Percentiles rank a stretch among this genome's conserved stretches.
phyloP scores from a whole-genome alignment of 2,113 vertebrate species.

The Phalacrocorax pelagicus region DNA sequence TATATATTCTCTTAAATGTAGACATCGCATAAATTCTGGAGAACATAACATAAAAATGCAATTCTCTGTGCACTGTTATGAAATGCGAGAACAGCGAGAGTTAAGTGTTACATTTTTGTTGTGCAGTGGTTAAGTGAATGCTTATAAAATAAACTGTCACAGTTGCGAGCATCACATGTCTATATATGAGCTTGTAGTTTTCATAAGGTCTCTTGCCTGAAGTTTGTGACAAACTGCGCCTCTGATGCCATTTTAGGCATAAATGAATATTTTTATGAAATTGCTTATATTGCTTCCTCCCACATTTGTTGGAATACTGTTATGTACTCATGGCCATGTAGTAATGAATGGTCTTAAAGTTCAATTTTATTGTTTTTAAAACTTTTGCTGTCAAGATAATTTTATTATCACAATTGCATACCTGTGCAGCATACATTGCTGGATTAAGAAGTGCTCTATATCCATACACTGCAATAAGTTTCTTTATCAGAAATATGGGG shows the following conservation, averaged over 20 bases:
- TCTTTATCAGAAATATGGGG: not conserved
- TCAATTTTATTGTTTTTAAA: not conserved
- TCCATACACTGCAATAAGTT: not conserved
- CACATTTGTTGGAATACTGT: not conserved
- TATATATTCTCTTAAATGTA: not conserved
- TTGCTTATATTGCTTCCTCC: not conserved
- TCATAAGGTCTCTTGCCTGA: not conserved
- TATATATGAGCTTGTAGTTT: not conserved
- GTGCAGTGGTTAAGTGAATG: constrained; percentile 21
- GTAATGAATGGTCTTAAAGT: not conserved
- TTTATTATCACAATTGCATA: not conserved
- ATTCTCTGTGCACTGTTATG: constrained; percentile 21
- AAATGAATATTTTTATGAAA: not conserved
- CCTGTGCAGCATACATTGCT: not conserved
- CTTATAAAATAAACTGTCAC: constrained; percentile 50
- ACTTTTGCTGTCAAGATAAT: not conserved
- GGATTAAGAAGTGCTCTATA: not conserved
- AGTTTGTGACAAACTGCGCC: not conserved
- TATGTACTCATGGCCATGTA: not conserved
- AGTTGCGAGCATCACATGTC: not conserved
- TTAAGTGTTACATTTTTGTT: constrained; percentile 54
- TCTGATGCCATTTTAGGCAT: not conserved
- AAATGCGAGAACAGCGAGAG: constrained; percentile 38
- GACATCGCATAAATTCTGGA: not conserved
- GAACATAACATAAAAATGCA: not conserved